Conservation (phyloP, 1,140 invertebrate species). For the Nephila pilipes region DNA sequence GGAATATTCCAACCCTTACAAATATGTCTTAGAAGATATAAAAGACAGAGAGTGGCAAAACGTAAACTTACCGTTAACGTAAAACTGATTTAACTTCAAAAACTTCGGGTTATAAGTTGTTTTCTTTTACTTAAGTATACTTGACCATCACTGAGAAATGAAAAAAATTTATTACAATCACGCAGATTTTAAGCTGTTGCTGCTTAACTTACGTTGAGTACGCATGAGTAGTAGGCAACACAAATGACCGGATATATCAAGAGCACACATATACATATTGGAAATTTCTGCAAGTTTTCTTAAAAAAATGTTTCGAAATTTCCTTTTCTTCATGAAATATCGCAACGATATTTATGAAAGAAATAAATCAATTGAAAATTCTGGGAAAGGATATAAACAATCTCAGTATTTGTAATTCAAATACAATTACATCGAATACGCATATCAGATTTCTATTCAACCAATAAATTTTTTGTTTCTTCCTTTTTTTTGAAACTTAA, state of each 20-base stretch:
- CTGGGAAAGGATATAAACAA: not conserved
- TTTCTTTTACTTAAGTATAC: not conserved
- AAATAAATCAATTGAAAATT: not conserved
- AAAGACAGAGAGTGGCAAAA: too few relatives aligned
- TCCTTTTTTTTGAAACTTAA: not conserved
- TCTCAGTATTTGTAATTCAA: not conserved
- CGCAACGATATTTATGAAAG: not conserved
- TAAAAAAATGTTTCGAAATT: not conserved
- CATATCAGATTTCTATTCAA: conserved; percentile 22
- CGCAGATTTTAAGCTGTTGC: not conserved
- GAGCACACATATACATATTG: not conserved
- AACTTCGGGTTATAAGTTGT: not conserved
- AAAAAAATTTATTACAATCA: not conserved
- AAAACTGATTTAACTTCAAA: too few relatives aligned
- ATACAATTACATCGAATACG: conserved; percentile 18
- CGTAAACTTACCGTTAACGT: too few relatives aligned
- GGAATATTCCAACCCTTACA: too few relatives aligned
- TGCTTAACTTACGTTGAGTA: not conserved
- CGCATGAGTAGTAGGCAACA: not conserved
- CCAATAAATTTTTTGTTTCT: not conserved
- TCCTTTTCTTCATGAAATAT: not conserved
- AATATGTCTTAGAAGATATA: too few relatives aligned
- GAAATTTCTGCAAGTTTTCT: not conserved
- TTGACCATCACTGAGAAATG: not conserved
- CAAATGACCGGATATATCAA: not conserved